phyloP scores from a whole-genome alignment of 1,140 invertebrate species.

The Aphelinus atriplicis region DNA sequence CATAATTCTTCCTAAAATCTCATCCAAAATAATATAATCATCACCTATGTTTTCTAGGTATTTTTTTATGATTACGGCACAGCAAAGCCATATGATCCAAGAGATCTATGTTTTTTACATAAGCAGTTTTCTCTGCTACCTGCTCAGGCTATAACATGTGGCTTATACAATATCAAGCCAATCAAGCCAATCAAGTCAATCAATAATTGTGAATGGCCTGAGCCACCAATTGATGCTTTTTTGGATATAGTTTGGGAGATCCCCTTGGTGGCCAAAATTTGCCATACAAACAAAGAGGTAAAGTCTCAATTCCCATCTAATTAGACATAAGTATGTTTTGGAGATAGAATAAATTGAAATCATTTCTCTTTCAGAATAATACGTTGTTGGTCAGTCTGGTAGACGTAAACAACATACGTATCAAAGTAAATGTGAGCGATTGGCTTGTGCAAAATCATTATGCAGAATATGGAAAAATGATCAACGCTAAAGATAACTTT shows the following conservation, averaged over 20 bases:
- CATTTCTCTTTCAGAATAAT: constrained; percentile 49
- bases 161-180: constrained; percentile 53
- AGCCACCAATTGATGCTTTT: constrained; percentile 41
- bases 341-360: constrained; percentile 22
- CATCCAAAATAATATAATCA: not conserved
- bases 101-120: constrained; percentile 53
- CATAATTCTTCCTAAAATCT: not conserved
- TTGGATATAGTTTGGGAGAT: constrained; percentile 13
- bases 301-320: constrained; percentile 14
- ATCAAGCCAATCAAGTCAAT: constrained; percentile 43
- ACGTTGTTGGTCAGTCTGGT: constrained; percentile 51
- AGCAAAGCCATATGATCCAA: constrained; percentile 44
- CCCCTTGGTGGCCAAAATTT: constrained; percentile 42
- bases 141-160: constrained; percentile 59
- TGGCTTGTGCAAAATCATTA: constrained; percentile 51
- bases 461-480: constrained; percentile 47
- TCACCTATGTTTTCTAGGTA: constrained; percentile 45
- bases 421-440: constrained; percentile 48
- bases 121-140: constrained; percentile 51
- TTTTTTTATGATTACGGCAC: constrained; percentile 62
- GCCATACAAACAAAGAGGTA: constrained; percentile 41
- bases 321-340: not conserved
- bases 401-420: constrained; percentile 45
- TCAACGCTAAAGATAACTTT: constrained; percentile 48
- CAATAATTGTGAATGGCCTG: constrained; percentile 43